Conservation (phyloP, 2,113 vertebrate genomes). For the Hystrix brachyura region DNA sequence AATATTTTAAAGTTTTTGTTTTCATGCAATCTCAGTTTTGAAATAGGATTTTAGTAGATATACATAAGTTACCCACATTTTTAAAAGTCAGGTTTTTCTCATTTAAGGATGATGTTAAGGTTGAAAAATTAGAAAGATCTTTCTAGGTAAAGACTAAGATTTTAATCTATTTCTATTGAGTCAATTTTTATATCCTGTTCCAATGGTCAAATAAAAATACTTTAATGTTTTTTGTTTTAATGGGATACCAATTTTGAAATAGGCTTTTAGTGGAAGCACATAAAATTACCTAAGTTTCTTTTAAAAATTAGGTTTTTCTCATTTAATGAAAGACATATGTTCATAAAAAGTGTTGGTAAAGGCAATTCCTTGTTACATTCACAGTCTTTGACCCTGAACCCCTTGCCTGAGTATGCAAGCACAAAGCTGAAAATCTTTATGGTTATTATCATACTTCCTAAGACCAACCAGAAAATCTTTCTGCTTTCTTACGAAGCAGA, state of each 20-base stretch:
- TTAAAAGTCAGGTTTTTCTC: conserved; percentile 56
- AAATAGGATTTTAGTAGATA: conserved; percentile 60
- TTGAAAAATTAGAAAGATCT: neutral
- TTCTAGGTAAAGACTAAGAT: conserved; percentile 61
- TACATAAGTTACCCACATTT: conserved; percentile 50
- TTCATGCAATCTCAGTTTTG: conserved; percentile 63
- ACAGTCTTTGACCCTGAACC: conserved; percentile 44
- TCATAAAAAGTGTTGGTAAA: conserved; percentile 56
- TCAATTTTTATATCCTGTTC: conserved; percentile 58
- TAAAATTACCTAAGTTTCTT: conserved; percentile 71
- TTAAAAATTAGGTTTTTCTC: conserved; percentile 58
- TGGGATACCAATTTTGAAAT: conserved; percentile 67
- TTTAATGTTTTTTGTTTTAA: conserved; percentile 42
- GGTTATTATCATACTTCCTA: conserved; percentile 30
- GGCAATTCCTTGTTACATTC: conserved; percentile 43
- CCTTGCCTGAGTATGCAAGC: neutral
- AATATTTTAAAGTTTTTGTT: conserved; percentile 37
- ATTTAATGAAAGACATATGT: conserved; percentile 74
- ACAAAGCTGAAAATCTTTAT: conserved; percentile 1
- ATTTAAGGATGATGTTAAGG: conserved; percentile 56
- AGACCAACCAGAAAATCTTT: conserved; percentile 14
- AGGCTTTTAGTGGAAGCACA: conserved; percentile 53
- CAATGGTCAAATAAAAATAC: conserved; percentile 44
- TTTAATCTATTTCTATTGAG: neutral
- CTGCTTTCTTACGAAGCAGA: neutral